A percentile compares a stretch with the other conserved stretches of the same genome.
Conservation (phyloP, 2,797 vertebrate genomes). For the Borostomias antarcticus region DNA sequence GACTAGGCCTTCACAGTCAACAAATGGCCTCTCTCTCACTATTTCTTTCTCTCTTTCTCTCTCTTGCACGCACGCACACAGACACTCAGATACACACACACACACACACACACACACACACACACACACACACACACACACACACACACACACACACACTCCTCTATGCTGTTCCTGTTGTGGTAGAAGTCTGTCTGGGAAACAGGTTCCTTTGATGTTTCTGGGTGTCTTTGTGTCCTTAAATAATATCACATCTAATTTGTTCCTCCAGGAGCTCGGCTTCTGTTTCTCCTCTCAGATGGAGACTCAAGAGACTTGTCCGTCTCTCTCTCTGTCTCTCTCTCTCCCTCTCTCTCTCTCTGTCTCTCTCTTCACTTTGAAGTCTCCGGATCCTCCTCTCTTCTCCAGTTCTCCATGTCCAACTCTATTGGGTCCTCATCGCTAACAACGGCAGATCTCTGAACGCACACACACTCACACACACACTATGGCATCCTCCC, state of each 20-base stretch:
- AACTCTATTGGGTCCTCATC: neutral
- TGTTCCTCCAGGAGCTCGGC: conserved; percentile 13
- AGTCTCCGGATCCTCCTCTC: neutral
- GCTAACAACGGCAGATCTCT: neutral
- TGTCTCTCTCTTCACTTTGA: no score
- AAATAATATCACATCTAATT: conserved; percentile 21
- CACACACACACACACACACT: neutral
- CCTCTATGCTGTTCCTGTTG: neutral
- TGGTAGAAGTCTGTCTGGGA: neutral
- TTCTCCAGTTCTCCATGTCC: neutral
- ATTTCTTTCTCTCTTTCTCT: no score
- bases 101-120: no score
- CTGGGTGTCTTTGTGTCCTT: conserved; percentile 19
- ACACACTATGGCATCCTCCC: neutral
- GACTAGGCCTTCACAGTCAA: no score
- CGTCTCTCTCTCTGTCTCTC: no score
- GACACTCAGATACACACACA: no score
- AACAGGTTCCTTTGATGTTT: conserved; percentile 15
- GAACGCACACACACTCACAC: neutral
- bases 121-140: no score
- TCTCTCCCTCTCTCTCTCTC: no score
- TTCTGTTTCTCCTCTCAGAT: conserved; percentile 20
- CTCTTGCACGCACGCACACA: no score
- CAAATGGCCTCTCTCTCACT: no score
- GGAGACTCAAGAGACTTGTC: neutral